Evolutionary conservation across 2,113 vertebrate species (phyloP).

Genomic region (Dicrurus megarhynchus): DNA sequence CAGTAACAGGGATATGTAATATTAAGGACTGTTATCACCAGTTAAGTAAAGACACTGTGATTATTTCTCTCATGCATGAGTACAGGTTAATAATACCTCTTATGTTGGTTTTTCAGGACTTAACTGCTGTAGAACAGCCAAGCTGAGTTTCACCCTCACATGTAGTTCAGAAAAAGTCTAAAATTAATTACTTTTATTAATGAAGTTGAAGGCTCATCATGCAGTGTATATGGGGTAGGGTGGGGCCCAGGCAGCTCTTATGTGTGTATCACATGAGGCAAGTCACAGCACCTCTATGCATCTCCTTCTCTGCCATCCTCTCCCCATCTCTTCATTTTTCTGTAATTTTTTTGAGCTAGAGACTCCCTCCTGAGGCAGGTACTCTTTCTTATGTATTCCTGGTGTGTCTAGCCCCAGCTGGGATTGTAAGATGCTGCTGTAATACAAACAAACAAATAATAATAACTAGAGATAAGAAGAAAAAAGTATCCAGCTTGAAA

Average conservation of each 20-base stretch:
- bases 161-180: not conserved
- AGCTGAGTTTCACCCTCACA: not conserved
- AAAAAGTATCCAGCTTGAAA: conserved; percentile 57
- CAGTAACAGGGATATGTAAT: not conserved
- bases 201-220: accelerated
- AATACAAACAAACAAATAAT: conserved; percentile 65
- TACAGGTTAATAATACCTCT: not conserved
- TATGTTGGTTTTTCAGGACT: not conserved
- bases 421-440: conserved; percentile 42
- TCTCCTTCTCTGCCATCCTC: not conserved
- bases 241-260: not conserved
- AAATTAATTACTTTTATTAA: not conserved
- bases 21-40: not conserved
- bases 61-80: not conserved
- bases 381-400: conserved; percentile 31
- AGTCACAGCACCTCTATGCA: not conserved
- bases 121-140: not conserved
- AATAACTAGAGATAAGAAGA: conserved; percentile 60
- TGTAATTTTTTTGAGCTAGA: not conserved
- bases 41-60: not conserved
- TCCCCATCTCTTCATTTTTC: not conserved
- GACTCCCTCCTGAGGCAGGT: conserved; percentile 11
- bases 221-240: not conserved
- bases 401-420: conserved; percentile 13
- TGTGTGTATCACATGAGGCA: not conserved